A percentile compares a stretch with the other conserved stretches of the same genome.
Conservation (phyloP, 2,888 invertebrate species). For the Caenorhabditis sp. region DNA sequence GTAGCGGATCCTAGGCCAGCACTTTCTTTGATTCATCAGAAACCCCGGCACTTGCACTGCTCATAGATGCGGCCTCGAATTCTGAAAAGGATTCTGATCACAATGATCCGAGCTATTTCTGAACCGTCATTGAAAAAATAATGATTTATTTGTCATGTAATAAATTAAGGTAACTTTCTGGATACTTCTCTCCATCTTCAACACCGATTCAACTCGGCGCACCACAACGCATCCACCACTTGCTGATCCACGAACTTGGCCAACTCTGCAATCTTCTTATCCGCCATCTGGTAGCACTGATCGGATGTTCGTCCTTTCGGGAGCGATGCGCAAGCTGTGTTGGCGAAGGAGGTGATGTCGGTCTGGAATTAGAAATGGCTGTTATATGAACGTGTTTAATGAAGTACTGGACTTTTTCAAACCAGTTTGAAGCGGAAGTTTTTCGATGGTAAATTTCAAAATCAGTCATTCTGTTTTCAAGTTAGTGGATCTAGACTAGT, state of each 20-base stretch:
- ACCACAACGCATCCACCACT: constrained; percentile 79
- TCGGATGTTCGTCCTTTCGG: constrained; percentile 71
- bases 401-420: not conserved
- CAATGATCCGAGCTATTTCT: too few relatives aligned
- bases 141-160: constrained; percentile 11
- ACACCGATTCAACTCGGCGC: constrained; percentile 78
- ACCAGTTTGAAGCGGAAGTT: too few relatives aligned
- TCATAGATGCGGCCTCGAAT: too few relatives aligned
- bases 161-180: not conserved
- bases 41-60: too few relatives aligned
- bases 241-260: constrained; percentile 80
- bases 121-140: not conserved
- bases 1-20: too few relatives aligned
- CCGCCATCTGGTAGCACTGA: constrained; percentile 78
- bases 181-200: constrained; percentile 24
- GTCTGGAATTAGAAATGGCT: constrained; percentile 63
- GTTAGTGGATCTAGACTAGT: too few relatives aligned
- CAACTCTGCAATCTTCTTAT: constrained; percentile 77
- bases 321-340: constrained; percentile 71
- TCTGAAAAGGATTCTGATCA: too few relatives aligned
- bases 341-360: constrained; percentile 78
- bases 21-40: too few relatives aligned
- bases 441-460: too few relatives aligned
- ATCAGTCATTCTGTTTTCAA: too few relatives aligned
- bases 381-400: too few relatives aligned